phyloP scores from a whole-genome alignment of 1,140 invertebrate genomes.

The Stegodyphus dumicola region DNA sequence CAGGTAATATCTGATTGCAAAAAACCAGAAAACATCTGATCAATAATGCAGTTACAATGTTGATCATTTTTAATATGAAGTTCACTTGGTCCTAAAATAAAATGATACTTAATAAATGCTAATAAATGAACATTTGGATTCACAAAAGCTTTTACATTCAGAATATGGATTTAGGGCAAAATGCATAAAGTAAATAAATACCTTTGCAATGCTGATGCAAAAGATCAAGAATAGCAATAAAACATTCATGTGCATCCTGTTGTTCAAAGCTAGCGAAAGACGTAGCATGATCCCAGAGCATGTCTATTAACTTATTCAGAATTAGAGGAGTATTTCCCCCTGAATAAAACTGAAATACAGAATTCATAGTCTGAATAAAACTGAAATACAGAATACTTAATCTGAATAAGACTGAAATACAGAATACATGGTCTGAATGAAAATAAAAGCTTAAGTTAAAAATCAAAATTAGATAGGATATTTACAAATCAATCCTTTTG shows the following conservation, averaged over 20 bases:
- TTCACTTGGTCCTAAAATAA: neutral
- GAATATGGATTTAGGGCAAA: neutral
- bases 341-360: slow-evolving; percentile 85
- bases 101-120: neutral
- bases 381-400: no score
- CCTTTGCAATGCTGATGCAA: slow-evolving; percentile 84
- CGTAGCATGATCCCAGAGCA: slow-evolving; percentile 96
- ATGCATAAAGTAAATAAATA: slow-evolving; percentile 50
- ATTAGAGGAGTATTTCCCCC: slow-evolving; percentile 88
- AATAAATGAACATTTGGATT: neutral
- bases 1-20: slow-evolving; percentile 97
- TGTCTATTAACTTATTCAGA: slow-evolving; percentile 86
- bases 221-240: slow-evolving; percentile 93
- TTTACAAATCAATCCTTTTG: no score
- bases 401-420: slow-evolving; percentile 89
- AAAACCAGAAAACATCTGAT: slow-evolving; percentile 96
- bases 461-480: neutral
- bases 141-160: neutral
- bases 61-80: slow-evolving; percentile 69
- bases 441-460: neutral
- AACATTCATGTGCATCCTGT: slow-evolving; percentile 99
- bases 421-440: slow-evolving; percentile 20
- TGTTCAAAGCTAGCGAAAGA: slow-evolving; percentile 97
- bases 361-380: slow-evolving; percentile 14
- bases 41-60: slow-evolving; percentile 95